Percentiles rank a stretch among this genome's conserved stretches.
Conservation (phyloP, 2,888 invertebrate genomes). For the Drosophila phalerata region DNA sequence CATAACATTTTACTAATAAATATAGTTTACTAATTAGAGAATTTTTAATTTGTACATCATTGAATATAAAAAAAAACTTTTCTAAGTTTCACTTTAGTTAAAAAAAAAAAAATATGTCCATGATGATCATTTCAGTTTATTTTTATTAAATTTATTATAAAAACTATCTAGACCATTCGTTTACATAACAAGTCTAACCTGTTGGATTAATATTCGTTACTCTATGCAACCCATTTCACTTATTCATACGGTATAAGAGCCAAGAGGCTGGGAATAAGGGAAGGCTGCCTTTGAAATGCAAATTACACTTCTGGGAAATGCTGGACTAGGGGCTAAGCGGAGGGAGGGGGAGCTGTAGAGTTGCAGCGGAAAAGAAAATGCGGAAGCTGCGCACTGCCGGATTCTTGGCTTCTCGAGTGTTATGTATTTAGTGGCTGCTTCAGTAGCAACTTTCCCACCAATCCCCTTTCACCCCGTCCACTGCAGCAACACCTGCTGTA, state of each 20-base stretch:
- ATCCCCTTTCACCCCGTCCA: not conserved
- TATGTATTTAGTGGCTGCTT: slow-evolving; percentile 78
- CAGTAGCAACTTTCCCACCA: slow-evolving; percentile 17
- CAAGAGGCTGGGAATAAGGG: slow-evolving; percentile 32
- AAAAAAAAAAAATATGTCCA: too few species aligned
- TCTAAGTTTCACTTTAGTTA: too few species aligned
- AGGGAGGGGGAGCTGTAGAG: slow-evolving; percentile 11
- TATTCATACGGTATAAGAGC: slow-evolving; percentile 29
- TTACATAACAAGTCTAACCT: not conserved
- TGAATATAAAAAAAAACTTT: too few species aligned
- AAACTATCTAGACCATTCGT: too few species aligned
- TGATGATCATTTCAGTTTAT: too few species aligned
- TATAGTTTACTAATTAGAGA: too few species aligned
- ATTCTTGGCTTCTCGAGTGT: slow-evolving; percentile 79
- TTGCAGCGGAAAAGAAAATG: slow-evolving; percentile 62
- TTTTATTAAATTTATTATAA: not conserved
- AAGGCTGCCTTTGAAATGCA: slow-evolving; percentile 75
- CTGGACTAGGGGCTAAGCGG: not conserved
- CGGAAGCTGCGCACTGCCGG: slow-evolving; percentile 74
- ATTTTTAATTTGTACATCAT: too few species aligned
- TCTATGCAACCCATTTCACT: slow-evolving; percentile 3
- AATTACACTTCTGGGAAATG: slow-evolving; percentile 68
- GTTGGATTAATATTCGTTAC: not conserved
- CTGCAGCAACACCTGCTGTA: slow-evolving; percentile 48
- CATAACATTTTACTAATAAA: too few species aligned